A percentile compares a stretch with the other conserved stretches of the same genome.
Conservation (phyloP, 2,888 invertebrate genomes). For the Drosophila fungiperda region DNA sequence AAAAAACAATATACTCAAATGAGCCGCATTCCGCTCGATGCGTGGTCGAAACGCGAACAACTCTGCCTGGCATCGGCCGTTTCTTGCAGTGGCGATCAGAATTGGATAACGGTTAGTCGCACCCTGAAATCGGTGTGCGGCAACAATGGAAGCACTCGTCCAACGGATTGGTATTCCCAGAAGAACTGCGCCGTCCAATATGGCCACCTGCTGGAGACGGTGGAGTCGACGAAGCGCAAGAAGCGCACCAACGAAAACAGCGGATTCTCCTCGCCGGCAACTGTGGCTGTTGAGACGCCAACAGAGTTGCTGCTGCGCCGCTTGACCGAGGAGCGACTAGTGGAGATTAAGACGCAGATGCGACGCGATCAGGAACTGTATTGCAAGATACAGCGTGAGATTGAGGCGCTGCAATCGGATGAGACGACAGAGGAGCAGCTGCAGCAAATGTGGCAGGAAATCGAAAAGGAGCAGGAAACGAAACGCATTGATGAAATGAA, state of each 20-base stretch:
- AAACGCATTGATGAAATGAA: conserved; percentile 88
- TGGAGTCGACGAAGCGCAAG: conserved; percentile 89
- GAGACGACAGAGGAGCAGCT: conserved; percentile 90
- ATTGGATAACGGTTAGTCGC: conserved; percentile 87
- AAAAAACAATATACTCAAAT: conserved; percentile 73
- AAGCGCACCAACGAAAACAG: conserved; percentile 67
- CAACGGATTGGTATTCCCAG: conserved; percentile 95
- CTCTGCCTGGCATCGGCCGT: conserved; percentile 94
- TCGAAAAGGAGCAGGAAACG: conserved; percentile 90
- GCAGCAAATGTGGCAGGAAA: conserved; percentile 90
- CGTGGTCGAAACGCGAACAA: conserved; percentile 94
- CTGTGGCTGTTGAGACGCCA: conserved; percentile 87
- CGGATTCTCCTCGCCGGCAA: conserved; percentile 65
- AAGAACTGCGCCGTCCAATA: conserved; percentile 96
- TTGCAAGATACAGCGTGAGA: conserved; percentile 88
- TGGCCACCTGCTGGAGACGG: conserved; percentile 94
- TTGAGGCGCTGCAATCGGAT: conserved; percentile 86
- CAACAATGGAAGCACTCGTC: conserved; percentile 83
- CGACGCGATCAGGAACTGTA: conserved; percentile 91
- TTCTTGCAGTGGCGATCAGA: conserved; percentile 95
- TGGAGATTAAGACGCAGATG: conserved; percentile 90
- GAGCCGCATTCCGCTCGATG: conserved; percentile 91
- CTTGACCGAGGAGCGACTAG: conserved; percentile 91
- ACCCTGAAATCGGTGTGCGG: conserved; percentile 90
- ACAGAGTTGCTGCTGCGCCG: conserved; percentile 92